Evolutionary conservation across 2,888 invertebrate species (phyloP).

Genomic region (Clivina fossor): DNA sequence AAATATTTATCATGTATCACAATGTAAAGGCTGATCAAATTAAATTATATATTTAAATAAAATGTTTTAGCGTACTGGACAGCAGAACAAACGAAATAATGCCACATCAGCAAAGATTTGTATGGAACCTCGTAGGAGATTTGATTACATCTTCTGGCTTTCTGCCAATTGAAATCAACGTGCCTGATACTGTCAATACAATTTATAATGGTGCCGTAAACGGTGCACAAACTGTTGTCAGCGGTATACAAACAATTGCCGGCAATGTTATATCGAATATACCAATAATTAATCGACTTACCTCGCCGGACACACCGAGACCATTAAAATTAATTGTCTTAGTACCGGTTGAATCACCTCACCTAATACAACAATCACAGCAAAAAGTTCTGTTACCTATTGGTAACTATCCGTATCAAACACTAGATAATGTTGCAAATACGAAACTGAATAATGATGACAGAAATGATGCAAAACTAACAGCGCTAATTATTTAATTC

Average conservation of each 20-base stretch:
- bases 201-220: conserved; percentile 41
- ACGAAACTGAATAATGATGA: not conserved
- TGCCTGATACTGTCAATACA: conserved; percentile 59
- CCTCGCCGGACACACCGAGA: conserved; percentile 35
- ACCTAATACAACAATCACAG: not conserved
- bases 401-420: not conserved
- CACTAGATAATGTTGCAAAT: not conserved
- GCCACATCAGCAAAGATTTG: conserved; percentile 14
- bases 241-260: conserved; percentile 33
- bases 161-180: conserved; percentile 65
- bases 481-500: not conserved
- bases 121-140: conserved; percentile 47
- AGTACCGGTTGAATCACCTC: conserved; percentile 25
- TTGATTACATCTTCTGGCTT: conserved; percentile 59
- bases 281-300: conserved; percentile 39
- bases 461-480: not conserved
- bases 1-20: no score
- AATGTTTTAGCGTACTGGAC: no score
- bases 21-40: no score
- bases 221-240: conserved; percentile 21
- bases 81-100: no score
- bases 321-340: conserved; percentile 36
- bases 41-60: no score
- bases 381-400: not conserved
- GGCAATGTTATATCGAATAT: conserved; percentile 37